Evolutionary conservation across 2,113 vertebrate genomes (phyloP), one percentile per base, ranked within the genome.

Genomic region (Oryzias javanicus): DNA sequence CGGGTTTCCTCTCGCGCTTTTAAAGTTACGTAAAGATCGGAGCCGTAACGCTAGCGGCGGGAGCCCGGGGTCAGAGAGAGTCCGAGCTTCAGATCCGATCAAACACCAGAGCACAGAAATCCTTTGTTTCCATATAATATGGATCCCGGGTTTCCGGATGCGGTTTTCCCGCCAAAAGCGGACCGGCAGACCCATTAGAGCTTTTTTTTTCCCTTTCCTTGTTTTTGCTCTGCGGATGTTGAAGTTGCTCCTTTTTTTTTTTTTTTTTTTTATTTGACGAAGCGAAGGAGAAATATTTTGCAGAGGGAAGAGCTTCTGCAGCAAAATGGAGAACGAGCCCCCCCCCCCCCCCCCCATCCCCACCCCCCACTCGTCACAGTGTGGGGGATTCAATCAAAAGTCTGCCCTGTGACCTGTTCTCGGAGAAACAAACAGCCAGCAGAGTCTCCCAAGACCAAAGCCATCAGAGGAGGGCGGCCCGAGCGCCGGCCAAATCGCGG

Each of bases 341-440:
- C 35, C 64, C 75, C 78, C 76, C 60, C 67, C 70, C 78, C 79
- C 64, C 57, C 68, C 74, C n/a, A n/a, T n/a, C n/a, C n/a, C 60
- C 67, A 70, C 78, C 79, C 64, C 57, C 68, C 74, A 5, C 72
- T 75, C 67, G 55, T 73, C 77, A 75, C 86, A 62, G 69, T 72
- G 76, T 74, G 83, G 78, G 81, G 80, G 84, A 84, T 82, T 84
- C 72, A 86, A 85, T 88, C 82, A 86, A 59, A 83, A 75, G 64
- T 64, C 67, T 82, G 76, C 57, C 82, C 80, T 74, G 67, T 83
- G 86, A 85, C 84, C 80, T 63, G 74, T 59, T 68, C 74, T 79
- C 70, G 6, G 49, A 55, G 72, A 83, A 83, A 83, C 84, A 85
- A 86, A 86, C 84, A 76, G 80, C 81, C 80, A 25, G 67, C 76